Conservation (phyloP, 2,888 invertebrate genomes). For the Nomada ruficornis region DNA sequence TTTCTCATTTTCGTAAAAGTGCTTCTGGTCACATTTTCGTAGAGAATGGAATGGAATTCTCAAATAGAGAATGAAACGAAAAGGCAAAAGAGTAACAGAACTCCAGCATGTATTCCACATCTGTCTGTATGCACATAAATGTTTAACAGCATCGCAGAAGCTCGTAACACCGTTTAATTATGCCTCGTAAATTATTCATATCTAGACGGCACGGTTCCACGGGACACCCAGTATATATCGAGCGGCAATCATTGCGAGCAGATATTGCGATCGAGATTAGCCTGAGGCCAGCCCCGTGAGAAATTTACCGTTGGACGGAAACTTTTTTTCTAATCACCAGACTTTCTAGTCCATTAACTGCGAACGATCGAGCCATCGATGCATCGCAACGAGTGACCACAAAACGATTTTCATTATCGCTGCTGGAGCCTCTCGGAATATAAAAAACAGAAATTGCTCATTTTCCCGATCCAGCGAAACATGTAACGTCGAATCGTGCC, state of each 20-base stretch:
- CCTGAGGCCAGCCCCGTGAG: conserved; percentile 56
- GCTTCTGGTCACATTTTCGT: not conserved
- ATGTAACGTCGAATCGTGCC: not conserved
- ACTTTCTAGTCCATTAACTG: conserved; percentile 65
- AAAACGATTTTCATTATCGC: conserved; percentile 46
- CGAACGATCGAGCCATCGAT: conserved; percentile 46
- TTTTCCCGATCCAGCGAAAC: not conserved
- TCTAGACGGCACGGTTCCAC: not conserved
- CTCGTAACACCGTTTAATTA: conserved; percentile 6
- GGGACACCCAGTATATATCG: conserved; percentile 35
- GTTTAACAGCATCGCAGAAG: not conserved
- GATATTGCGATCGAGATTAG: conserved; percentile 47
- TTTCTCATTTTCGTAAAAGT: too few species aligned
- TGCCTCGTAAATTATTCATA: not conserved
- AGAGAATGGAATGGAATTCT: too few species aligned
- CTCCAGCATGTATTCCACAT: not conserved
- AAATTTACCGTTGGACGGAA: conserved; percentile 58
- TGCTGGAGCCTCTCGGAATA: not conserved
- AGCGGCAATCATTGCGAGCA: conserved; percentile 49
- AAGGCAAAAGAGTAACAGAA: not conserved
- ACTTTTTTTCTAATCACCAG: conserved; percentile 45
- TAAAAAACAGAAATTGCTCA: not conserved
- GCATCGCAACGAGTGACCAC: conserved; percentile 38
- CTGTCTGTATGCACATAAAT: not conserved
- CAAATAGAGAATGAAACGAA: too few species aligned